These are phyloP conservation scores for Diaprepes abbreviatus DNA, from an alignment of 2,888 invertebrate genomes.

Conservation along the genomic window DNA sequence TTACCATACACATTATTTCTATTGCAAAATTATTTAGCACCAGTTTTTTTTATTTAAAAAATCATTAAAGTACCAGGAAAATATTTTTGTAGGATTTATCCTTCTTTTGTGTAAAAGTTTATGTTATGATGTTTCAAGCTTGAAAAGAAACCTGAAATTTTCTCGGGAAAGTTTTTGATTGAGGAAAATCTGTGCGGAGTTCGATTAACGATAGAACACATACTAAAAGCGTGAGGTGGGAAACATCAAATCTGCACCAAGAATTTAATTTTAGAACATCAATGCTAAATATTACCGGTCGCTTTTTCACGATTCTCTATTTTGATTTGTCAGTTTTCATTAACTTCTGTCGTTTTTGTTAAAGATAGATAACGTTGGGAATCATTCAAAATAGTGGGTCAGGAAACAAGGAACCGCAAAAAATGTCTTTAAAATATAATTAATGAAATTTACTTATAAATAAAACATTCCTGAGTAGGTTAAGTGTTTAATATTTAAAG, in stretches of 20 bases:
- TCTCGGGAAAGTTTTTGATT: background rate
- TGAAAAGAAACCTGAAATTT: conserved; percentile 6
- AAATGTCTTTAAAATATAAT: background rate
- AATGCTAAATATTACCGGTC: conserved; percentile 32
- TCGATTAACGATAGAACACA: conserved; percentile 11
- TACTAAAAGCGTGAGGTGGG: conserved; percentile 33
- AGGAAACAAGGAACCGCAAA: background rate
- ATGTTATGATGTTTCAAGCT: no score
- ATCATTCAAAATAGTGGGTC: background rate
- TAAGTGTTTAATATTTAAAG: no score
- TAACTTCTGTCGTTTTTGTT: conserved; percentile 2
- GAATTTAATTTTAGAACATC: conserved; percentile 43
- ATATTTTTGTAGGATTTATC: no score
- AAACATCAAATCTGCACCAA: conserved; percentile 40
- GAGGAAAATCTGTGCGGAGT: background rate
- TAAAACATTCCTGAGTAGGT: no score
- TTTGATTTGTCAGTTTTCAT: conserved; percentile 29
- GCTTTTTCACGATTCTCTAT: conserved; percentile 31
- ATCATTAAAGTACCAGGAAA: no score
- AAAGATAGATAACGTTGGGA: background rate
- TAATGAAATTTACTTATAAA: no score
- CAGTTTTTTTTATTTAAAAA: no score
- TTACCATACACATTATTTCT: background rate
- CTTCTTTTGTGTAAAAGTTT: no score
- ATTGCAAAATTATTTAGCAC: background rate